phyloP scores from a whole-genome alignment of 2,113 vertebrate species.

The Centropristis striata region DNA sequence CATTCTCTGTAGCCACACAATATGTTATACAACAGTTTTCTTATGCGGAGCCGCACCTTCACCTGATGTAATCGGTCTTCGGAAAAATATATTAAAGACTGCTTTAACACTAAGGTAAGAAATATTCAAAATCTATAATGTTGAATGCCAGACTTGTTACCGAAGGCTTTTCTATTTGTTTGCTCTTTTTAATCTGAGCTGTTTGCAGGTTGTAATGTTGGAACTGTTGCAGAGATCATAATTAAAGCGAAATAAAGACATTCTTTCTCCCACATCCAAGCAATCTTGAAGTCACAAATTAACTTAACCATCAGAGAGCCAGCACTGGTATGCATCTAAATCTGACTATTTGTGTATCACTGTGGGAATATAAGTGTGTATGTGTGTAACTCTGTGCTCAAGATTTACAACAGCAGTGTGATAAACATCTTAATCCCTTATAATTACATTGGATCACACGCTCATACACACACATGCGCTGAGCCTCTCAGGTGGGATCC shows the following conservation, averaged over 20 bases:
- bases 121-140: not conserved
- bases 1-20: no score
- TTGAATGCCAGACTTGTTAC: not conserved
- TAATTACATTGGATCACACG: constrained; percentile 70
- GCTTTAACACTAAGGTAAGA: not conserved
- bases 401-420: constrained; percentile 58
- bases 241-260: not conserved
- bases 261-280: not conserved
- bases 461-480: constrained; percentile 15
- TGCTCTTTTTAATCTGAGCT: not conserved
- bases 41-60: not conserved
- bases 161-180: not conserved
- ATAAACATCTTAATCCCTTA: constrained; percentile 79
- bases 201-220: not conserved
- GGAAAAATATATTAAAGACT: not conserved
- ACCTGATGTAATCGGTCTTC: not conserved
- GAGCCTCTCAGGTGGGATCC: constrained; percentile 68
- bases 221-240: not conserved
- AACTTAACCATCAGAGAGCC: not conserved
- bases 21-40: not conserved
- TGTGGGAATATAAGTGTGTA: constrained; percentile 1
- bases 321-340: not conserved
- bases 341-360: constrained; percentile 12
- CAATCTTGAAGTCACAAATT: constrained; percentile 8
- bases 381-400: not conserved